These are phyloP conservation scores for Agapornis canus DNA, from an alignment of 2,797 vertebrate genomes.

Conservation along the genomic window DNA sequence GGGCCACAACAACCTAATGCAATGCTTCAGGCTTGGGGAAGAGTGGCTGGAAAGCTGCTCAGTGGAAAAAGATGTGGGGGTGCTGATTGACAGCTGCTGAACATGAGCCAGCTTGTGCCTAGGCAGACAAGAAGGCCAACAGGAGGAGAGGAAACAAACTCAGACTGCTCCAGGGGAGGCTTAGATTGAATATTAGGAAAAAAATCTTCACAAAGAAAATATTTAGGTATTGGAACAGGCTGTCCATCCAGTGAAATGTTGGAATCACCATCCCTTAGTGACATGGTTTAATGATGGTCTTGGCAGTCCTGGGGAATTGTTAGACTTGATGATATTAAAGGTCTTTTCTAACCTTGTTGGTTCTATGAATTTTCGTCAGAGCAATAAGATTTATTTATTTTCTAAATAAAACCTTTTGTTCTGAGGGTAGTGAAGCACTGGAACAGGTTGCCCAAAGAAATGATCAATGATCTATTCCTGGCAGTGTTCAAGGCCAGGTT, in stretches of 20 bases:
- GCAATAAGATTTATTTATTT: not conserved
- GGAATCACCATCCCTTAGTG: not conserved
- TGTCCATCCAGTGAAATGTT: not conserved
- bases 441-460: not conserved
- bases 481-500: not conserved
- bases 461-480: not conserved
- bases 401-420: not conserved
- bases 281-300: not conserved
- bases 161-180: not conserved
- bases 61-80: rapidly evolving
- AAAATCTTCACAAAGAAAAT: not conserved
- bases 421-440: not conserved
- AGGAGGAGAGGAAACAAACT: not conserved
- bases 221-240: not conserved
- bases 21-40: not conserved
- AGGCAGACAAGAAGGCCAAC: not conserved
- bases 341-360: not conserved
- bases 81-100: not conserved
- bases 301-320: not conserved
- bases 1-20: not conserved
- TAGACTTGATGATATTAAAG: not conserved
- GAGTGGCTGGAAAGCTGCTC: not conserved
- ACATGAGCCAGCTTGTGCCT: not conserved
- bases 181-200: not conserved
- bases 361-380: not conserved